These are phyloP conservation scores for Lepidurus apus DNA, from an alignment of 1,140 invertebrate species.

Conservation along the genomic window DNA sequence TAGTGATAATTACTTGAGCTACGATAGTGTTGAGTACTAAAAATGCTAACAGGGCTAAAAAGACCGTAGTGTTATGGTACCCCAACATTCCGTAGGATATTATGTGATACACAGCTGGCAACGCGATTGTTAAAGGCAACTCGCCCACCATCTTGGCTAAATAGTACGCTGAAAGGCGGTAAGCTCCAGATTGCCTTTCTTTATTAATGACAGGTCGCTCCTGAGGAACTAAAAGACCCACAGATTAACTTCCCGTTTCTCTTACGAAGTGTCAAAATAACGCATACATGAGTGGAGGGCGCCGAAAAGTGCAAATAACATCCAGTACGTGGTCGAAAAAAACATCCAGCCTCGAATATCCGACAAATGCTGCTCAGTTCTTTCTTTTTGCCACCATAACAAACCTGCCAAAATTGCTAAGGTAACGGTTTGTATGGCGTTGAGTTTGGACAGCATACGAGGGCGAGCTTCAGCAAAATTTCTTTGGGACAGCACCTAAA, in stretches of 20 bases:
- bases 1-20: slow-evolving; percentile 54
- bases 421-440: slow-evolving; percentile 72
- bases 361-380: slow-evolving; percentile 65
- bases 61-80: slow-evolving; percentile 55
- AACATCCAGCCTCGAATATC: slow-evolving; percentile 84
- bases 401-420: slow-evolving; percentile 68
- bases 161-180: slow-evolving; percentile 77
- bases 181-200: slow-evolving; percentile 72
- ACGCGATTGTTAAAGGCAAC: slow-evolving; percentile 65
- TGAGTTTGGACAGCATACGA: slow-evolving; percentile 70
- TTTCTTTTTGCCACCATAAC: slow-evolving; percentile 70
- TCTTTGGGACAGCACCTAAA: slow-evolving; percentile 56
- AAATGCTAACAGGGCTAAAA: slow-evolving; percentile 64
- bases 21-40: slow-evolving; percentile 70
- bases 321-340: slow-evolving; percentile 80
- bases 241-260: neutral
- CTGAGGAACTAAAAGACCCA: slow-evolving; percentile 58
- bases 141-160: slow-evolving; percentile 80
- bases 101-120: slow-evolving; percentile 71
- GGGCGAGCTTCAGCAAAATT: slow-evolving; percentile 74
- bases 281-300: slow-evolving; percentile 67
- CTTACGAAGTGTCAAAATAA: neutral
- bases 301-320: slow-evolving; percentile 75
- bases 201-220: slow-evolving; percentile 79
- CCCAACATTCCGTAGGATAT: slow-evolving; percentile 74